Percentiles rank a stretch among this genome's conserved stretches.
Conservation (phyloP, 1,140 invertebrate genomes). For the Atta cephalotes region DNA sequence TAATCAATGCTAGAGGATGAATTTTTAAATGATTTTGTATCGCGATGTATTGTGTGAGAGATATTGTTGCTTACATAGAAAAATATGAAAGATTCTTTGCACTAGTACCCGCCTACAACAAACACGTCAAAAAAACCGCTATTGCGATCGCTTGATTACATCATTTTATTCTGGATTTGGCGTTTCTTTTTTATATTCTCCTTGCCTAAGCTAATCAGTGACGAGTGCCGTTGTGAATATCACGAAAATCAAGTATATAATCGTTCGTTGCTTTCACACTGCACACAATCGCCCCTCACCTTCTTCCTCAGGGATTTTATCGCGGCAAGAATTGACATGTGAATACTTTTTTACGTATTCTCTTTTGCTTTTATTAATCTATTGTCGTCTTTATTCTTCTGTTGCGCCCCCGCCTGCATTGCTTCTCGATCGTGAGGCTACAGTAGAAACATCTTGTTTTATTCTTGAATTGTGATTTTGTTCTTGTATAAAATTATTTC, state of each 20-base stretch:
- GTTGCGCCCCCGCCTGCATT: slow-evolving; percentile 51
- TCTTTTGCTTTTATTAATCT: slow-evolving; percentile 46
- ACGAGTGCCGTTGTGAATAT: slow-evolving; percentile 8
- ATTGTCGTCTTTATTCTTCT: slow-evolving; percentile 50
- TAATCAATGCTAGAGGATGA: background rate
- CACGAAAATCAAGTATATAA: slow-evolving; percentile 27
- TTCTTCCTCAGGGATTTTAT: slow-evolving; percentile 51
- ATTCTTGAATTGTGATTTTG: slow-evolving; percentile 63
- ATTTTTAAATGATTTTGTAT: background rate
- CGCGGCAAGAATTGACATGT: background rate
- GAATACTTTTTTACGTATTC: slow-evolving; percentile 26
- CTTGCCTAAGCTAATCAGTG: background rate
- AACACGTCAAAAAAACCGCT: slow-evolving; percentile 5
- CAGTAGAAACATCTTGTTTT: slow-evolving; percentile 31
- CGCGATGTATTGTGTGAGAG: slow-evolving; percentile 25
- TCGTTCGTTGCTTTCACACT: slow-evolving; percentile 44
- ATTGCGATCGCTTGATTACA: slow-evolving; percentile 32
- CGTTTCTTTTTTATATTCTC: slow-evolving; percentile 14
- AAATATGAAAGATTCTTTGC: slow-evolving; percentile 48
- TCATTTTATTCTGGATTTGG: slow-evolving; percentile 46
- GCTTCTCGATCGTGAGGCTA: slow-evolving; percentile 52
- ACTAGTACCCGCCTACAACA: slow-evolving; percentile 50
- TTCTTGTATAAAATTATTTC: slow-evolving; percentile 56
- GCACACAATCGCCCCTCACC: slow-evolving; percentile 43
- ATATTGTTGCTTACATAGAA: slow-evolving; percentile 41